Conservation (phyloP, 2,113 vertebrate species). For the Sinocyclocheilus anophthalmus region DNA sequence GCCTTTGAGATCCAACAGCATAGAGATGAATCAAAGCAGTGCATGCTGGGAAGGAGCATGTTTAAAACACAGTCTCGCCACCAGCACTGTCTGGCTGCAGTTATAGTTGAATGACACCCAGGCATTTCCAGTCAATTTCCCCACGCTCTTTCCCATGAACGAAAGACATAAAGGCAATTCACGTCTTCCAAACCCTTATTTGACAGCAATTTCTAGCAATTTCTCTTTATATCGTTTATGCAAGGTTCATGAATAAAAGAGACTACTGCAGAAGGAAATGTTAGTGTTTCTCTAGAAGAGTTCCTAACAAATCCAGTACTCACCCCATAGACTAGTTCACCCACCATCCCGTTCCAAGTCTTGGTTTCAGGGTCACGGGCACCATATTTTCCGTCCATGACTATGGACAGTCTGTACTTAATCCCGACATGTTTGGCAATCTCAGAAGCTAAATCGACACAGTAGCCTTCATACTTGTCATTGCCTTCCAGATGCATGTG, state of each 20-base stretch:
- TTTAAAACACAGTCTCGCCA: constrained; percentile 28
- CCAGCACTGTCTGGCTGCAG: constrained; percentile 1
- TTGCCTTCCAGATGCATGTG: constrained; percentile 98
- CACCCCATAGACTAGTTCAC: constrained; percentile 99
- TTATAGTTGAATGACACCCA: constrained; percentile 10
- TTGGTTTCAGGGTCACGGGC: constrained; percentile 98
- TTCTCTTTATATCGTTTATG: constrained; percentile 4
- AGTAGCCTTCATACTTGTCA: constrained; percentile 99
- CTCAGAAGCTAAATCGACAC: constrained; percentile 99
- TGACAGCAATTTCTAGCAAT: not conserved
- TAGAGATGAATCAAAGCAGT: constrained; percentile 58
- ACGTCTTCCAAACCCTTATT: not conserved
- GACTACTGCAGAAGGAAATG: not conserved
- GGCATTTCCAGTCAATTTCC: constrained; percentile 17
- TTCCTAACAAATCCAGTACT: constrained; percentile 72
- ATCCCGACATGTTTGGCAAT: constrained; percentile 99
- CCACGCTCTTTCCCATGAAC: not conserved
- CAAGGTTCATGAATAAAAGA: not conserved
- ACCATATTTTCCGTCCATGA: constrained; percentile 97
- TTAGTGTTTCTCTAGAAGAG: not conserved
- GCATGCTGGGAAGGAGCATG: constrained; percentile 38
- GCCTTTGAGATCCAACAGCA: constrained; percentile 64
- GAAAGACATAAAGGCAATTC: not conserved
- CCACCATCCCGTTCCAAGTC: constrained; percentile 99
- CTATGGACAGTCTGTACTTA: constrained; percentile 99